Percentiles rank a stretch among this genome's conserved stretches.
These are phyloP conservation scores for Melanostoma scalare DNA, from an alignment of 2,888 invertebrate genomes.

Conservation along the genomic window DNA sequence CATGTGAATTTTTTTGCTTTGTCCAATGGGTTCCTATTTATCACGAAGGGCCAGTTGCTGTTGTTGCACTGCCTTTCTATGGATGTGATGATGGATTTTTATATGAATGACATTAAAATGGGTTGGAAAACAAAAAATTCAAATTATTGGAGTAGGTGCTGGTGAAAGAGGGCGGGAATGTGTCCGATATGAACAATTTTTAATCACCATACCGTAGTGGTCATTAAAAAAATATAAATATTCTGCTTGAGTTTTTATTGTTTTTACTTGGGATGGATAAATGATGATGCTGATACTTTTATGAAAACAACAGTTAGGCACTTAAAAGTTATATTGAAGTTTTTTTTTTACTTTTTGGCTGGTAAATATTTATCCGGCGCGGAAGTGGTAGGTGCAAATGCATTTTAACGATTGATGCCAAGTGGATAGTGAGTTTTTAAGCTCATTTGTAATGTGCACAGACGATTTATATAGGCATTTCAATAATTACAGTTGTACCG, in stretches of 20 bases:
- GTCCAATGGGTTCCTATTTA: constrained; percentile 40
- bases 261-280: constrained; percentile 23
- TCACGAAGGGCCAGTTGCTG: constrained; percentile 6
- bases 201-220: constrained; percentile 66
- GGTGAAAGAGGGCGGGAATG: constrained; percentile 5
- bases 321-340: constrained; percentile 46
- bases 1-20: constrained; percentile 18
- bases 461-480: no score
- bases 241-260: constrained; percentile 26
- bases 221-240: constrained; percentile 60
- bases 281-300: constrained; percentile 7
- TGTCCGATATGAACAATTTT: constrained; percentile 56
- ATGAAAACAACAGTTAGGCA: constrained; percentile 39
- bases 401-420: constrained; percentile 4
- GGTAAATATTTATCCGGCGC: constrained; percentile 46
- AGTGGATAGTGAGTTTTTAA: constrained; percentile 12
- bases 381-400: background rate
- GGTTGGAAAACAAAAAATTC: constrained; percentile 13
- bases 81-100: constrained; percentile 54
- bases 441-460: constrained; percentile 3
- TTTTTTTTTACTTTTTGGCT: constrained; percentile 16
- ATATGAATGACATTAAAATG: constrained; percentile 49
- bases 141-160: constrained; percentile 30
- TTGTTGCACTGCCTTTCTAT: background rate
- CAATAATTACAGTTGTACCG: no score